phyloP scores from a whole-genome alignment of 1,140 invertebrate genomes.

The Mercenaria mercenaria region DNA sequence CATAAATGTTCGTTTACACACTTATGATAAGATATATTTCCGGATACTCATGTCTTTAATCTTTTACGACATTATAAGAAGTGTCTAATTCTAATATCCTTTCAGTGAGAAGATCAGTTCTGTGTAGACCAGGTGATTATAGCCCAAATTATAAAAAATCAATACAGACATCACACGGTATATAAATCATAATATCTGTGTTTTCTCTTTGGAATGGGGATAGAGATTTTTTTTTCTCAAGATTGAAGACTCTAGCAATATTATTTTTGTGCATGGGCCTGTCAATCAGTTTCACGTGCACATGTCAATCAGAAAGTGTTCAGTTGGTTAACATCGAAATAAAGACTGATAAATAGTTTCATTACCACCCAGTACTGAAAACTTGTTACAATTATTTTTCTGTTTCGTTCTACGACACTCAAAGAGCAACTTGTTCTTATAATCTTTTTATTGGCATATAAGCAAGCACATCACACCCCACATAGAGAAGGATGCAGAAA shows the following conservation, averaged over 20 bases:
- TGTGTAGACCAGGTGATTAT: neutral
- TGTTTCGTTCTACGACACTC: no score
- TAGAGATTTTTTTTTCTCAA: neutral
- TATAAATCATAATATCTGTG: conserved; percentile 14
- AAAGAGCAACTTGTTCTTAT: no score
- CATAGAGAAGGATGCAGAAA: no score
- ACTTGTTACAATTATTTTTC: no score
- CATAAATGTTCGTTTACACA: no score
- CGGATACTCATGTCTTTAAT: conserved; percentile 26
- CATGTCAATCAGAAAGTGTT: conserved; percentile 1
- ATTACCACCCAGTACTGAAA: neutral
- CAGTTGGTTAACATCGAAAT: neutral
- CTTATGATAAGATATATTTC: no score
- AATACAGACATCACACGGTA: neutral
- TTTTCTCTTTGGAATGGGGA: neutral
- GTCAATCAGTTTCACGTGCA: conserved; percentile 31
- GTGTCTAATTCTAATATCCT: neutral
- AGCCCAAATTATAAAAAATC: neutral
- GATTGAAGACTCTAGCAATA: neutral
- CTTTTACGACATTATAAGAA: conserved; percentile 2
- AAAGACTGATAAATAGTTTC: no score
- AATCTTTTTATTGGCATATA: no score
- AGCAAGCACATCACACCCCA: no score
- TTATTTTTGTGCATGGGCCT: neutral
- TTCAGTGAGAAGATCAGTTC: neutral